These are phyloP conservation scores for Conus ventricosus DNA, from an alignment of 1,140 invertebrate genomes.

Conservation along the genomic window DNA sequence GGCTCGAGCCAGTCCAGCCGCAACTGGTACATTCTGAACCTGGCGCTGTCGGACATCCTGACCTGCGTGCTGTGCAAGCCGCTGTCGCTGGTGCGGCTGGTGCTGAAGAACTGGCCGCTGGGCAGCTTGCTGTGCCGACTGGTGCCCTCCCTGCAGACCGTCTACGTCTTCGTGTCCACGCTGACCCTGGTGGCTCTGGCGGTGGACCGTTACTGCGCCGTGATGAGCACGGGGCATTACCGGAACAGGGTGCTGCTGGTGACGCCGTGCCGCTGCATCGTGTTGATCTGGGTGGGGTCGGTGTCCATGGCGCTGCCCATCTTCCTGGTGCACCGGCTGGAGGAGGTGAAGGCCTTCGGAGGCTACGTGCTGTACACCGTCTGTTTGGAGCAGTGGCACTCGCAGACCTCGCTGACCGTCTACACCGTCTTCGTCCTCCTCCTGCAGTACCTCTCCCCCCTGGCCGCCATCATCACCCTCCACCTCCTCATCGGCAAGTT, in stretches of 20 bases:
- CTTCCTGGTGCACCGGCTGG: conserved; percentile 67
- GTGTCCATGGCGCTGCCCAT: conserved; percentile 69
- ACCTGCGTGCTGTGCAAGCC: conserved; percentile 70
- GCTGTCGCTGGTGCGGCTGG: conserved; percentile 65
- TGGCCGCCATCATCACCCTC: conserved; percentile 68
- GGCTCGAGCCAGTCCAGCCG: conserved; percentile 68
- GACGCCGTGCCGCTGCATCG: conserved; percentile 39
- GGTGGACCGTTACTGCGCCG: conserved; percentile 72
- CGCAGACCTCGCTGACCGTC: conserved; percentile 42
- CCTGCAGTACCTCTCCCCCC: conserved; percentile 69
- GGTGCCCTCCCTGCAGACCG: conserved; percentile 70
- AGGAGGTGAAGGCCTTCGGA: conserved; percentile 58
- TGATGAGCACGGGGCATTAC: conserved; percentile 51
- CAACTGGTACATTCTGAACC: conserved; percentile 74
- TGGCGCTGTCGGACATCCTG: conserved; percentile 74
- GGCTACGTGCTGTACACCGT: conserved; percentile 49
- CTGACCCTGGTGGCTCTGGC: conserved; percentile 74
- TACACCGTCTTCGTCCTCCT: conserved; percentile 64
- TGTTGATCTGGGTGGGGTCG: conserved; percentile 64
- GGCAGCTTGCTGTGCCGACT: conserved; percentile 69
- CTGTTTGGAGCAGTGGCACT: conserved; percentile 59
- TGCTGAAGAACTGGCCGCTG: conserved; percentile 73
- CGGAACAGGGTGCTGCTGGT: conserved; percentile 36
- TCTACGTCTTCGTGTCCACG: conserved; percentile 75
- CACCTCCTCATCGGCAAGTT: conserved; percentile 70